Conservation (phyloP, 2,113 vertebrate species). For the Castor canadensis region DNA sequence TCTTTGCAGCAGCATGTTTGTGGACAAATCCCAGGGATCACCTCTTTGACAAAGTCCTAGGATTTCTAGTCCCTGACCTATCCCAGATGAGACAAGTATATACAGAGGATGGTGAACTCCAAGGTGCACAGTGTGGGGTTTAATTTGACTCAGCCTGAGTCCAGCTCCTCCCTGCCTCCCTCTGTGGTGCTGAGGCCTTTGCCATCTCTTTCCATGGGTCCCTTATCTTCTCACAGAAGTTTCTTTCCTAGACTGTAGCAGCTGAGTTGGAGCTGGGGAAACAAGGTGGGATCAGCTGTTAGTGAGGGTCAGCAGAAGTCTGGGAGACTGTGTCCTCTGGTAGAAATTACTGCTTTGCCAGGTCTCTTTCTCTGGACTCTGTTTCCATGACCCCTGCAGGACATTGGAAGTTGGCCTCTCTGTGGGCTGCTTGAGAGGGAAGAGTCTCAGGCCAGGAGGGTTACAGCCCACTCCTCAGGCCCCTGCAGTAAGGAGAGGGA, state of each 20-base stretch:
- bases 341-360: not conserved
- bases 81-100: too few relatives aligned
- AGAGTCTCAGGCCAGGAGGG: not conserved
- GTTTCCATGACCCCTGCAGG: fast-evolving
- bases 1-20: not conserved
- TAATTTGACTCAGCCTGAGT: not conserved
- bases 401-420: too few relatives aligned
- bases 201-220: fast-evolving
- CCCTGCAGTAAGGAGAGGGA: not conserved
- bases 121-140: fast-evolving
- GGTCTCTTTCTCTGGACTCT: fast-evolving
- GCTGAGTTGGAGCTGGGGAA: not conserved
- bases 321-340: fast-evolving
- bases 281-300: not conserved
- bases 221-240: not conserved
- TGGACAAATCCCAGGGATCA: not conserved
- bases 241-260: not conserved
- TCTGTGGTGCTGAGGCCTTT: not conserved
- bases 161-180: not conserved
- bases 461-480: too few relatives aligned
- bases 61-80: not conserved
- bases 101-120: not conserved
- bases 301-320: fast-evolving
- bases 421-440: too few relatives aligned
- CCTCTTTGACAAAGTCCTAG: not conserved